Evolutionary conservation across 1,140 invertebrate genomes (phyloP), one percentile per base, ranked within the genome.

Genomic region (Drosophila pectinifera): DNA sequence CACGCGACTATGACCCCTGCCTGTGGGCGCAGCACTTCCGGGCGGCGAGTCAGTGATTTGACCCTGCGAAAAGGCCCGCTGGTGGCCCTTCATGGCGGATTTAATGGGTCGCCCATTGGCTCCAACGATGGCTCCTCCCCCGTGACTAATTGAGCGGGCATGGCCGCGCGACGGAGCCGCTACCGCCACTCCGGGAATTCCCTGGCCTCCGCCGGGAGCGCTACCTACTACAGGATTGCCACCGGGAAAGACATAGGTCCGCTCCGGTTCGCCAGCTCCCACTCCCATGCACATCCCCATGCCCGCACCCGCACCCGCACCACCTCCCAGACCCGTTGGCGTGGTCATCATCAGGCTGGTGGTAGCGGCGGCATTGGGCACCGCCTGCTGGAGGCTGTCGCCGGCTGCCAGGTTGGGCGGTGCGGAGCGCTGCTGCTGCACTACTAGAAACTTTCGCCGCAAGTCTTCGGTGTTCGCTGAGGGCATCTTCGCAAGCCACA

Each of bases 41-140:
- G 93, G 82, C 78, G 90, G 72, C 80, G 93, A 73, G 73, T 96
- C 95, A 11, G 94, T 94, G 55, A 97, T 96, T 91, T 97, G 96
- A 5, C 97, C 97, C 81, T 97, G 97, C 5, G 96, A 97, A 85
- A 97, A 95, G 5, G 96, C 96, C 42, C 96, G 94, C 80, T 97
- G 96, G 86, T 97, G 97, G 5, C 95, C 93, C 63, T 95, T 95
- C 91, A 94, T 93, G 0, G 94, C 94, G 8, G 94, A 95, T 89
- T 96, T 96, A 43, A 96, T 93, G 1, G 95, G 95, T 26, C 95
- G 91, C 54, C 93, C 80, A 69, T 93, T 77, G 26, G 93, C 89
- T 24, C 93, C 91, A 61, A 92, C 93, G 31, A 93, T 93, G 26
- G 92, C 93, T 26, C 94, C 93, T 58, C 96, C 96, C 13, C 96